phyloP scores from a whole-genome alignment of 2,888 invertebrate genomes.

The Eupeodes luniger region DNA sequence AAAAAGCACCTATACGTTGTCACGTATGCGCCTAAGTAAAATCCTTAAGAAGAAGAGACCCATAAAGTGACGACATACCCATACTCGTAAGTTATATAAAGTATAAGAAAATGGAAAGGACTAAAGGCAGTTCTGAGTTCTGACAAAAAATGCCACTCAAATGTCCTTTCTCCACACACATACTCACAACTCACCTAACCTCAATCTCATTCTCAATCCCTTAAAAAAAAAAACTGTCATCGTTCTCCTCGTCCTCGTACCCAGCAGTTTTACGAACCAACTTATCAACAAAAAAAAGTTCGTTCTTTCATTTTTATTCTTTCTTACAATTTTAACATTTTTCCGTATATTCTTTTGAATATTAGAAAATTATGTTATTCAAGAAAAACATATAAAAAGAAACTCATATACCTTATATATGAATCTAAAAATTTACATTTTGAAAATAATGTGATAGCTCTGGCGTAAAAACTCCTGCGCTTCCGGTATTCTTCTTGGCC shows the following conservation, averaged over 20 bases:
- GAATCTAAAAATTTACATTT: constrained; percentile 69
- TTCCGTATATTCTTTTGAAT: constrained; percentile 63
- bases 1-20: constrained; percentile 1
- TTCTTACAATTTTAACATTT: constrained; percentile 33
- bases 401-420: constrained; percentile 5
- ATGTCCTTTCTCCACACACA: constrained; percentile 31
- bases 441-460: constrained; percentile 69
- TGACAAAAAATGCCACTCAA: constrained; percentile 40
- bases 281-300: constrained; percentile 54
- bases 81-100: neutral
- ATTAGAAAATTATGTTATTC: constrained; percentile 74
- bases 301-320: neutral
- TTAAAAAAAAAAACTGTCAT: constrained; percentile 35
- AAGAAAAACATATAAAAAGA: constrained; percentile 29
- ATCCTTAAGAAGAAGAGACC: constrained; percentile 25
- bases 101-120: constrained; percentile 7
- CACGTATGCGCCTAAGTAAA: constrained; percentile 37
- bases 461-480: constrained; percentile 52
- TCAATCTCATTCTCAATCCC: constrained; percentile 10
- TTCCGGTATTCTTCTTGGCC: constrained; percentile 21
- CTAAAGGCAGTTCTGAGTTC: constrained; percentile 18
- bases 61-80: constrained; percentile 34
- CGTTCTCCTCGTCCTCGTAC: neutral
- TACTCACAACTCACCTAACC: constrained; percentile 21
- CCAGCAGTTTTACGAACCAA: constrained; percentile 21